phyloP scores from a whole-genome alignment of 2,797 vertebrate species.

The Cheirogaleus major region DNA sequence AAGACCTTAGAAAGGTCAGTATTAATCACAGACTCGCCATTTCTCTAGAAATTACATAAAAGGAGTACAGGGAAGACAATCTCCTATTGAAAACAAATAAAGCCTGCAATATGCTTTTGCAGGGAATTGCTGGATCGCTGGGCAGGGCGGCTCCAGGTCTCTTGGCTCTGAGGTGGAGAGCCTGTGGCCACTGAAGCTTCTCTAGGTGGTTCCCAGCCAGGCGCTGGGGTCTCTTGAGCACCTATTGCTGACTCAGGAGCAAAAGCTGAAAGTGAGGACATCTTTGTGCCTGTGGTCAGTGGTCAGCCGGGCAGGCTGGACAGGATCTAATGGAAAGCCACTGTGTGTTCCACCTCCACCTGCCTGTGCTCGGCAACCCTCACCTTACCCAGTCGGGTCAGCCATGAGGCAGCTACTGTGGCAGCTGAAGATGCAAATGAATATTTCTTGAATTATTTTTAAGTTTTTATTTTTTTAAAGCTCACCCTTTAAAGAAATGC shows the following conservation, averaged over 20 bases:
- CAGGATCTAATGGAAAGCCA: neutral
- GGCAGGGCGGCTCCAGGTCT: neutral
- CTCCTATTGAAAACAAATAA: slow-evolving; percentile 46
- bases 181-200: neutral
- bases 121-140: neutral
- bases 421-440: neutral
- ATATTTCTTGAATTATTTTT: slow-evolving; percentile 6
- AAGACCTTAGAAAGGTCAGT: slow-evolving; percentile 8
- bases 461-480: neutral
- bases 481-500: neutral
- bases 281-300: neutral
- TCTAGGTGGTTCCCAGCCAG: neutral
- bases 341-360: neutral
- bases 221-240: neutral
- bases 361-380: neutral
- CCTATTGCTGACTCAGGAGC: neutral
- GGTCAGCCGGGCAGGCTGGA: neutral
- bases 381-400: neutral
- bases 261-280: neutral
- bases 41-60: slow-evolving; percentile 18
- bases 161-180: neutral
- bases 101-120: neutral
- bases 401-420: neutral
- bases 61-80: neutral
- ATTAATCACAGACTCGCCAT: neutral